Conservation (phyloP, 2,888 invertebrate genomes). For the Pandemis heparana region DNA sequence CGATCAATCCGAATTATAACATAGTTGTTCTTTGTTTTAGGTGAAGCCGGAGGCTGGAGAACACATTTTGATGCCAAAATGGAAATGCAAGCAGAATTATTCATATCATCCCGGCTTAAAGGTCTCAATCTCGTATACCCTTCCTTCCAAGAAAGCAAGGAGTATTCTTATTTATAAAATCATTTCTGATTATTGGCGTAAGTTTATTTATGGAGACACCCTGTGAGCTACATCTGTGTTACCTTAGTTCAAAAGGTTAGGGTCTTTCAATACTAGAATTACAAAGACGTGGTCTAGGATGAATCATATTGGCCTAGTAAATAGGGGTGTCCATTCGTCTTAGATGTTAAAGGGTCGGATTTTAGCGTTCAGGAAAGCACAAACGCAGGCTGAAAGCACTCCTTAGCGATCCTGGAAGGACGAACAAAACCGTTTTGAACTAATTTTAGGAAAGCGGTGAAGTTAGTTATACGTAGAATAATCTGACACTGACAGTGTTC, state of each 20-base stretch:
- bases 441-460: too few relatives aligned
- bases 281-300: too few relatives aligned
- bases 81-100: constrained; percentile 74
- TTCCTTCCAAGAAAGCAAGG: constrained; percentile 60
- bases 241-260: neutral
- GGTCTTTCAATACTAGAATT: too few relatives aligned
- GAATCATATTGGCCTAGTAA: too few relatives aligned
- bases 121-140: constrained; percentile 69
- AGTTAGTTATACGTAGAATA: neutral
- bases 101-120: constrained; percentile 59
- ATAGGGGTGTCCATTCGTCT: too few relatives aligned
- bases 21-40: constrained; percentile 51
- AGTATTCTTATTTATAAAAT: constrained; percentile 60
- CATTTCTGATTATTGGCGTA: neutral
- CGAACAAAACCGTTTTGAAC: too few relatives aligned
- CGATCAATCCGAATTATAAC: neutral
- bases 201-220: neutral
- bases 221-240: neutral
- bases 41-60: constrained; percentile 76
- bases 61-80: constrained; percentile 73
- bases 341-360: too few relatives aligned
- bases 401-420: too few relatives aligned
- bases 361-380: too few relatives aligned
- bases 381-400: too few relatives aligned
- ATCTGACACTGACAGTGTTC: too few relatives aligned